Evolutionary conservation across 2,888 invertebrate species (phyloP).

Genomic region (Dorcus hopei): DNA sequence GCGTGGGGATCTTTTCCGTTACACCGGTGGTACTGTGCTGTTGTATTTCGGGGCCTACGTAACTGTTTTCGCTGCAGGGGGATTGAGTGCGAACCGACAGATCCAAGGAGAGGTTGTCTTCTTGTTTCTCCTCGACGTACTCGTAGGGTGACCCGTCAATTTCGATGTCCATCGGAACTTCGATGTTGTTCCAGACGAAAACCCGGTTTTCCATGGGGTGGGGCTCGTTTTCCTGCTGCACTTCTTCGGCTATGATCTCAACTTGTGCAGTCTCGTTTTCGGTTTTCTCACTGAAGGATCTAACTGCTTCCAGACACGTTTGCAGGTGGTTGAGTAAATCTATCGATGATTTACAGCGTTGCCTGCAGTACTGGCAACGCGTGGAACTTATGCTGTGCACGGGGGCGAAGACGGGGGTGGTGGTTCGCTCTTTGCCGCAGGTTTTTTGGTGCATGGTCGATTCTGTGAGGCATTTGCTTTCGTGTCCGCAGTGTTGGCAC

Average conservation of each 20-base stretch:
- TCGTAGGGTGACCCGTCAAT: constrained; percentile 40
- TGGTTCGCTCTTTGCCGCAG: constrained; percentile 54
- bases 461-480: constrained; percentile 78
- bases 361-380: constrained; percentile 81
- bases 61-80: constrained; percentile 44
- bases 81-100: constrained; percentile 46
- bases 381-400: constrained; percentile 63
- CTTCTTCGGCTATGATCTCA: constrained; percentile 30
- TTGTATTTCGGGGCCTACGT: constrained; percentile 13
- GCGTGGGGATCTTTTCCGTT: constrained; percentile 60
- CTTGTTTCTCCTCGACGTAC: constrained; percentile 43
- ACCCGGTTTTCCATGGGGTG: constrained; percentile 80
- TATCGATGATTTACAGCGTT: constrained; percentile 79
- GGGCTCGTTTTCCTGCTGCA: constrained; percentile 46
- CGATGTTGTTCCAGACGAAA: constrained; percentile 77
- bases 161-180: constrained; percentile 46
- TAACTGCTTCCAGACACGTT: constrained; percentile 62
- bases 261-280: constrained; percentile 27
- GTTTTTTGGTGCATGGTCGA: constrained; percentile 74
- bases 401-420: constrained; percentile 35
- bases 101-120: constrained; percentile 44
- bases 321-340: constrained; percentile 75
- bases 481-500: constrained; percentile 70
- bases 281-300: constrained; percentile 25
- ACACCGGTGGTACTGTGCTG: constrained; percentile 33